These are phyloP conservation scores for Astropecten irregularis DNA, from an alignment of 53 echinoderm and acorn worm genomes.

Conservation along the genomic window DNA sequence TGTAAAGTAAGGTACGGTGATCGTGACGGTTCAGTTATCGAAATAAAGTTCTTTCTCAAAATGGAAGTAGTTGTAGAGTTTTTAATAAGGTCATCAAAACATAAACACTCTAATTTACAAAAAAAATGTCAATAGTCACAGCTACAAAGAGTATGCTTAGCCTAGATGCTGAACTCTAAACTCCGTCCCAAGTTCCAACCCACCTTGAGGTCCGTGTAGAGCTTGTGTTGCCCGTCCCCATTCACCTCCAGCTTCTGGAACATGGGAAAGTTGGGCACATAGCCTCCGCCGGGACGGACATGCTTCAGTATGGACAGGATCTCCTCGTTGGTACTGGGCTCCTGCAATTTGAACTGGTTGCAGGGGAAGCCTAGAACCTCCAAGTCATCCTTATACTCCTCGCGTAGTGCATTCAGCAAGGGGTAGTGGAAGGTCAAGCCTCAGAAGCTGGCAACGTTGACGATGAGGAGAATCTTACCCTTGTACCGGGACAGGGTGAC, in stretches of 20 bases:
- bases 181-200: too few relatives aligned
- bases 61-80: too few relatives aligned
- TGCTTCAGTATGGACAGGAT: constrained; percentile 64
- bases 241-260: constrained; percentile 77
- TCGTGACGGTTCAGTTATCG: too few relatives aligned
- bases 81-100: too few relatives aligned
- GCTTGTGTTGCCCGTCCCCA: constrained; percentile 66
- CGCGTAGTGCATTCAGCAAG: constrained; percentile 68
- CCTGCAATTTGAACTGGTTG: constrained; percentile 86
- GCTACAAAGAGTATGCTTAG: too few relatives aligned
- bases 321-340: constrained; percentile 70
- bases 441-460: constrained; percentile 90
- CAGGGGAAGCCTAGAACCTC: constrained; percentile 72
- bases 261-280: constrained; percentile 68
- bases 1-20: too few relatives aligned
- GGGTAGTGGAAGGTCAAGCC: constrained; percentile 70
- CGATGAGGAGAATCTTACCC: constrained; percentile 74
- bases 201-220: constrained; percentile 76
- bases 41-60: too few relatives aligned
- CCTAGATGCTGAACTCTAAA: too few relatives aligned
- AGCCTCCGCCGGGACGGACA: constrained; percentile 76
- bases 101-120: too few relatives aligned
- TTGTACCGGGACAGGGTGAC: constrained; percentile 16
- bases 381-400: constrained; percentile 20
- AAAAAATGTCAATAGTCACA: too few relatives aligned